Base-by-base conservation (phyloP, 2,888 invertebrate species). In the Nomada ruficornis region DNA sequence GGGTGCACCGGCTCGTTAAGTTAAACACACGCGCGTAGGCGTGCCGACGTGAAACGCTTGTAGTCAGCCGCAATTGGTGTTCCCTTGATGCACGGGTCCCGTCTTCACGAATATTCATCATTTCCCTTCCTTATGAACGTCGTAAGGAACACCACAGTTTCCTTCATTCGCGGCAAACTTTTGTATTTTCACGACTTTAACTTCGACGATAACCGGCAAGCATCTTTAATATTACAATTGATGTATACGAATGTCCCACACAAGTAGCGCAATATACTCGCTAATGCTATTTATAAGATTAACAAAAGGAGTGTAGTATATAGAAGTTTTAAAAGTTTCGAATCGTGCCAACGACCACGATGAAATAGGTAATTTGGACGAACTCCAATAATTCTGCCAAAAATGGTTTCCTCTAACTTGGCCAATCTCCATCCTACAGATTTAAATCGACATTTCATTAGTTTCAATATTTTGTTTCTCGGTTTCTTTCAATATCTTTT, bases 51-150 rank as follows among this genome's bases (percentile, higher is more conserved):
- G 80, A 73, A 70, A 64, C 75, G 63, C 67, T 65, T 77, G 68
- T 60, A 84, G 67, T 15, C 60, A 74, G 42, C 77, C 77, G 80
- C 77, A 78, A 83, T 83, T 83, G 68, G 80, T 68, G 82, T 72
- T 77, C 62, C 69, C 72, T 62, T 65, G 71, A 77, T 74, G 78
- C 65, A 63, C 52, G 36, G 69, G 47, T 42, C 55, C 15, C 59
- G 29, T 84, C 74, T 72, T 72, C 76, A 75, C 82, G 88, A 86
- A 87, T 87, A 88, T 87, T 88, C 80, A 86, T 78, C 59, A 59
- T 26, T 64, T 44, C 50, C 57, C 29, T 59, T 74, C 74, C 80
- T 87, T 86, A 82, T 65, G 72, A 77, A 55, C 72, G 57, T 64
- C 73, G 64, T 71, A 81, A 87, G 86, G 69, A 80, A 52, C 57